Base-by-base conservation (phyloP, 2,797 vertebrate genomes). In the Peromyscus nudipes region DNA sequence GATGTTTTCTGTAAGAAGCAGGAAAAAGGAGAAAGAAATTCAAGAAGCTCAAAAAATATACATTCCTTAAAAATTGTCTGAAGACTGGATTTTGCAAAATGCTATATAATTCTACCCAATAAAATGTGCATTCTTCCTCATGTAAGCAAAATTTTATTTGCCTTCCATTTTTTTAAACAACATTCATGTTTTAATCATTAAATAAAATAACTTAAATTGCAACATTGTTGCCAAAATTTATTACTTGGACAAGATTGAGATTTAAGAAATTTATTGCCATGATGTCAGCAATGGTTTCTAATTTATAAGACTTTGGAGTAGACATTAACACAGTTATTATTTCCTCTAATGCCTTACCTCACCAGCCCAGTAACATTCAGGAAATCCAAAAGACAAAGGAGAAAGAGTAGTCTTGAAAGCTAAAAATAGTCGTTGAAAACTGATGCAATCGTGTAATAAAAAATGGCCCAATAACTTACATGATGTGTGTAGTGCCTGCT, bases 311-410 rank as follows among this genome's bases (percentile, higher is more conserved):
- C 97, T 98, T 95, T 98, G 89, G 96, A 97, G 98, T 98, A 98
- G 96, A 97, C 98, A 98, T 98, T 98, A 98, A 96, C 96, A 81
- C 87, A 96, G 98, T 98, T 98, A 98, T 98, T 98, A 98, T 98
- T 98, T 98, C 98, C 98, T 98, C 95, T 98, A 98, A 98, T 98
- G 97, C 96, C 98, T 98, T 98, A 98, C 98, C 98, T 98, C 98
- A 98, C 97, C 98, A 98, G 97, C 97, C 98, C 98, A 98, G 98
- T 98, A 98, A 98, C 97, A 97, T 97, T 97, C 98, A 99, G 98
- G 98, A 99, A 99, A 98, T 98, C 98, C 98, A 98, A 95, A 99
- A 98, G 98, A 98, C 98, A 98, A 98, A 98, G 96, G 87, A 90
- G 96, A 98, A 98, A 96, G 86, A 98, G 93, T 98, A 96, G 98